phyloP scores from a whole-genome alignment of 2,113 vertebrate genomes.

The Mus spicilegus region DNA sequence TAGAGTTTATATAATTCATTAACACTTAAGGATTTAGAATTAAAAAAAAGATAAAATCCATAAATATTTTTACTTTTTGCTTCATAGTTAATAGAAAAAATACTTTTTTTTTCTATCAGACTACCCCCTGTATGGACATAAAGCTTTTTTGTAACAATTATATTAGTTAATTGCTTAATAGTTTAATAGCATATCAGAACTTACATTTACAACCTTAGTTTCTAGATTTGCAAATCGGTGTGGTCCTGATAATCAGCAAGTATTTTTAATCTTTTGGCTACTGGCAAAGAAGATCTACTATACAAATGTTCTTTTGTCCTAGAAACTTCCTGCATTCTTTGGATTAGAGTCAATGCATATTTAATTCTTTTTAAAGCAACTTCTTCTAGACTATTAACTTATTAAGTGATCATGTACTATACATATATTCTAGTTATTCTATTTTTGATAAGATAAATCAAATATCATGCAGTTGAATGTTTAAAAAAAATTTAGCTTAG shows the following conservation, averaged over 20 bases:
- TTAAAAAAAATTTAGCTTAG: background rate
- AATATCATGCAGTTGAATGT: background rate
- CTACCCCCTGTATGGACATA: background rate
- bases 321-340: background rate
- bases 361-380: slow-evolving; percentile 13
- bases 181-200: background rate
- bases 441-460: slow-evolving; percentile 17
- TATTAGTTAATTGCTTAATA: background rate
- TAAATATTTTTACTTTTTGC: background rate
- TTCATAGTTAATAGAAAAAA: background rate
- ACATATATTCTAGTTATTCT: background rate
- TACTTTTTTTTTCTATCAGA: background rate
- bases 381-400: background rate
- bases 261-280: background rate
- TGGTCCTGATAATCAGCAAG: background rate
- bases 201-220: background rate
- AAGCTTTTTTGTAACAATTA: background rate
- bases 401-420: background rate
- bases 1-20: background rate
- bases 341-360: background rate
- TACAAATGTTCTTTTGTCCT: background rate
- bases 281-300: accelerated
- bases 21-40: background rate
- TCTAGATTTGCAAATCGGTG: background rate
- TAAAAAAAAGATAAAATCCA: background rate